These are phyloP conservation scores for Oryzias javanicus DNA, from an alignment of 2,113 vertebrate species.

Conservation along the genomic window DNA sequence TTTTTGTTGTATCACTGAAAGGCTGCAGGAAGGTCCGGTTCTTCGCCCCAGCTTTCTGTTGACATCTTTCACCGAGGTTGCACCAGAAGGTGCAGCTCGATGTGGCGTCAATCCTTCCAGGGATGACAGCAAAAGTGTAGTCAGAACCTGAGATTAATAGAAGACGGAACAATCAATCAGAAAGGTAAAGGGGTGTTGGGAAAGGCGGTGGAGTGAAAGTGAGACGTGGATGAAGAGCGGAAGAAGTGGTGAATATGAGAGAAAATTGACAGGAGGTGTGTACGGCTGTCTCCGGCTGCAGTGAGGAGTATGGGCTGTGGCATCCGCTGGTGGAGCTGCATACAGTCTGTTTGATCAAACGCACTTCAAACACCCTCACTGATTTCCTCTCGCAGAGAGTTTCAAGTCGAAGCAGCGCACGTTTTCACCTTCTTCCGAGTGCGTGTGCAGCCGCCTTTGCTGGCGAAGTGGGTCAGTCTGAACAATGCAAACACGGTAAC, in stretches of 20 bases:
- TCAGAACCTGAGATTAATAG: neutral
- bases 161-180: neutral
- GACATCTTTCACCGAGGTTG: constrained; percentile 40
- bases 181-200: neutral
- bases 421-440: neutral
- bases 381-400: constrained; percentile 48
- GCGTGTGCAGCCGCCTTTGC: neutral
- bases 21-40: constrained; percentile 51
- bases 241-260: constrained; percentile 23
- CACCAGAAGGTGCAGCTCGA: too few relatives aligned
- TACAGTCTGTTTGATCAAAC: constrained; percentile 73
- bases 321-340: constrained; percentile 64
- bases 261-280: constrained; percentile 58
- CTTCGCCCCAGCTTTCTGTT: constrained; percentile 36
- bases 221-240: constrained; percentile 26
- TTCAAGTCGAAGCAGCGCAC: constrained; percentile 14
- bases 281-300: constrained; percentile 49
- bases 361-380: constrained; percentile 70
- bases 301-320: constrained; percentile 63
- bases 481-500: constrained; percentile 36
- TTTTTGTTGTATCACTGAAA: constrained; percentile 61
- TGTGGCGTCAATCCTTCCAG: constrained; percentile 46
- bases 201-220: neutral
- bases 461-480: constrained; percentile 54
- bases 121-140: constrained; percentile 24